Evolutionary conservation across 2,113 vertebrate genomes (phyloP).

Genomic region (Fregata magnificens): DNA sequence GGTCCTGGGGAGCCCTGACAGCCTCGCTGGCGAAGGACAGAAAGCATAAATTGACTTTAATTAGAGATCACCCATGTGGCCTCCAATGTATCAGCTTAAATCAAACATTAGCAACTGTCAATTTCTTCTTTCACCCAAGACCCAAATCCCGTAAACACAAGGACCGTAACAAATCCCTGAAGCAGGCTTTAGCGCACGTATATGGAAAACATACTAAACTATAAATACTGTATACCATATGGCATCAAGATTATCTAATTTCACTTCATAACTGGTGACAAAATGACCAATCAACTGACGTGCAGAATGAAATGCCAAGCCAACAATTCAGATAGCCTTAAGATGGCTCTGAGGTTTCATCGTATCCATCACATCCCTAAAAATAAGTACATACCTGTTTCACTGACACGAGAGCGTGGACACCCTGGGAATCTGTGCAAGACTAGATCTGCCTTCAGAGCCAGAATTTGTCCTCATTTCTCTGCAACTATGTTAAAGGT

Average conservation of each 20-base stretch:
- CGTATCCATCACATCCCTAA: rapidly evolving
- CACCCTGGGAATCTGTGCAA: neutral
- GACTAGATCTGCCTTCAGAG: neutral
- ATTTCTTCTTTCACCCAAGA: conserved; percentile 45
- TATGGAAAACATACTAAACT: conserved; percentile 55
- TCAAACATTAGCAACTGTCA: conserved; percentile 50
- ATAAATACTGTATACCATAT: conserved; percentile 62
- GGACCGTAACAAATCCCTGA: conserved; percentile 45
- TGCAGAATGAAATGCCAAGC: conserved; percentile 32
- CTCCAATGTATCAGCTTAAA: conserved; percentile 29
- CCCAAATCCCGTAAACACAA: conserved; percentile 52
- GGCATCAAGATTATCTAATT: conserved; percentile 57
- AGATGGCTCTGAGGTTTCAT: neutral
- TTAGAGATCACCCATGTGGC: conserved; percentile 2
- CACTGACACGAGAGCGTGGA: neutral
- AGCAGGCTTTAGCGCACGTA: conserved; percentile 27
- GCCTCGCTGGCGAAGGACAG: neutral
- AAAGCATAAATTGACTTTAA: conserved; percentile 37
- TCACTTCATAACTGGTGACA: conserved; percentile 54
- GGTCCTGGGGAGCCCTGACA: neutral
- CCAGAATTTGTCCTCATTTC: neutral
- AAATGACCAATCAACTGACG: conserved; percentile 60
- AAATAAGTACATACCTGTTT: neutral
- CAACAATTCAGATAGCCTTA: conserved; percentile 19
- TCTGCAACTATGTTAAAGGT: neutral